Evolutionary conservation across 2,113 vertebrate species (phyloP).

Genomic region (Xiphophorus maculatus): DNA sequence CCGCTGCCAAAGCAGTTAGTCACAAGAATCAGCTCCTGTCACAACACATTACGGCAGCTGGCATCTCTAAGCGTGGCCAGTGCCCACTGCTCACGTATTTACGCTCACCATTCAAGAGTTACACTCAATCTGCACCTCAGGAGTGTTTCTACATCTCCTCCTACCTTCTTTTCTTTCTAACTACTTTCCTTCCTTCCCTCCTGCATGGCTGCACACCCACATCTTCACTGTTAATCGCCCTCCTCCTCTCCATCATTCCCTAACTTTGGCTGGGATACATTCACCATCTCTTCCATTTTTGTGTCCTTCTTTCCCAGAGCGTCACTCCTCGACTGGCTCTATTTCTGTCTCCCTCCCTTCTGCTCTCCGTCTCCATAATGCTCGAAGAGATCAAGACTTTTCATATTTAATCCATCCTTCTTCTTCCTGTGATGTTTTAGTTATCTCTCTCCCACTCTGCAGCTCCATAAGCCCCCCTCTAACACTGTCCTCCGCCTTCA

Average conservation of each 20-base stretch:
- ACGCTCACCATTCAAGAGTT: slow-evolving; percentile 54
- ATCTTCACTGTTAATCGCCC: slow-evolving; percentile 44
- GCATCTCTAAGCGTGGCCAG: slow-evolving; percentile 64
- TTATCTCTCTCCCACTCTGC: slow-evolving; percentile 14
- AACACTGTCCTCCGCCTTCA: slow-evolving; percentile 48
- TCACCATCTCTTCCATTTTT: slow-evolving; percentile 41
- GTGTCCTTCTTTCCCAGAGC: slow-evolving; percentile 20
- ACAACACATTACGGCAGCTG: slow-evolving; percentile 79
- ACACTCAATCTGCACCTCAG: slow-evolving; percentile 62
- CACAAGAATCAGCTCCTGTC: slow-evolving; percentile 80
- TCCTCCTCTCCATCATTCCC: slow-evolving; percentile 23
- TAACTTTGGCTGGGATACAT: slow-evolving; percentile 46
- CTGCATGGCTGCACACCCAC: slow-evolving; percentile 34
- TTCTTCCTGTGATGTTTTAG: slow-evolving; percentile 40
- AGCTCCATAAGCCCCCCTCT: slow-evolving; percentile 24
- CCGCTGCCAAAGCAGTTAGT: slow-evolving; percentile 82
- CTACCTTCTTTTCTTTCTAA: slow-evolving; percentile 30
- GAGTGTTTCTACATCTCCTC: slow-evolving; percentile 54
- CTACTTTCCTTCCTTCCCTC: slow-evolving; percentile 26
- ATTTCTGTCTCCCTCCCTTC: slow-evolving; percentile 53
- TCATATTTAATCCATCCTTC: slow-evolving; percentile 56
- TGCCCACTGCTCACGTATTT: slow-evolving; percentile 38
- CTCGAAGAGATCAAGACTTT: slow-evolving; percentile 41
- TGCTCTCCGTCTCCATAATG: slow-evolving; percentile 43
- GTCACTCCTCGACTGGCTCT: slow-evolving; percentile 35